Evolutionary conservation across 2,113 vertebrate genomes (phyloP).

Genomic region (Channa argus): DNA sequence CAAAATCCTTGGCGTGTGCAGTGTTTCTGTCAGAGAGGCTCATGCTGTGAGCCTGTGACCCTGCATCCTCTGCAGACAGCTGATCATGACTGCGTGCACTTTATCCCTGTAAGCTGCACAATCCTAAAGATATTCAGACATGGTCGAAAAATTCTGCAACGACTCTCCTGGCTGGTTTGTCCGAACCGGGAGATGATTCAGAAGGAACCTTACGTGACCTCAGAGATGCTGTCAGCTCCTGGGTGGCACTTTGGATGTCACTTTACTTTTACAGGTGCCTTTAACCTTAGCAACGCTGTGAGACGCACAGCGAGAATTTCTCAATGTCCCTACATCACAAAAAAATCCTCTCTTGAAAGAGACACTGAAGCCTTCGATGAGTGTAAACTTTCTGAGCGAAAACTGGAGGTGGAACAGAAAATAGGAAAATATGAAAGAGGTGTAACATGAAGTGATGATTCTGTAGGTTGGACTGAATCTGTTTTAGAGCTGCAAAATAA

Average conservation of each 20-base stretch:
- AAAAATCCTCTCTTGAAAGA: conserved; percentile 2
- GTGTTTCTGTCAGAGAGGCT: conserved; percentile 41
- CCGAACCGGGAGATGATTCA: neutral
- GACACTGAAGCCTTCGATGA: neutral
- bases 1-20: conserved; percentile 43
- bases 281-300: neutral
- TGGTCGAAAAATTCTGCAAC: conserved; percentile 15
- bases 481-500: neutral
- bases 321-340: neutral
- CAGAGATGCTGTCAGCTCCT: conserved; percentile 4
- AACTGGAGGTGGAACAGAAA: neutral
- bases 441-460: neutral
- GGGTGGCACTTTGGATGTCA: conserved; percentile 11
- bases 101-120: conserved; percentile 24
- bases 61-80: conserved; percentile 31
- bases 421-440: neutral
- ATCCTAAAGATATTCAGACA: conserved; percentile 50
- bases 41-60: conserved; percentile 15
- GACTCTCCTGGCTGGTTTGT: conserved; percentile 14
- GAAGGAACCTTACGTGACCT: conserved; percentile 6
- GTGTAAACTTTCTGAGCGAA: neutral
- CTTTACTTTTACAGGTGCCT: neutral
- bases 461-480: neutral
- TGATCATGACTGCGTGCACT: conserved; percentile 28
- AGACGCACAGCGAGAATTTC: neutral